Percentiles rank a stretch among this genome's conserved stretches.
Conservation (phyloP, 1,140 invertebrate genomes). For the Campodea augens region DNA sequence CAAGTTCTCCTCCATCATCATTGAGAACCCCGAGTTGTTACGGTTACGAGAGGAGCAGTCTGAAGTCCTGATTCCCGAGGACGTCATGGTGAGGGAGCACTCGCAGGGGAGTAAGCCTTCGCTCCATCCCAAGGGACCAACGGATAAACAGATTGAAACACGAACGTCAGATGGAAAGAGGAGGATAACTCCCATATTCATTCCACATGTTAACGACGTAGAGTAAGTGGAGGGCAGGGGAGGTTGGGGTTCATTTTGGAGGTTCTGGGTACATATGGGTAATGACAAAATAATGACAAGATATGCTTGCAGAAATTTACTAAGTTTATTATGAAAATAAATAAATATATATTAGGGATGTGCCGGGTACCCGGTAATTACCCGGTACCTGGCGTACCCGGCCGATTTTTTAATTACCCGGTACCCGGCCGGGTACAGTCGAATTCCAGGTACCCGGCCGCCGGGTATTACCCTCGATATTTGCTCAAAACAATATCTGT, state of each 20-base stretch:
- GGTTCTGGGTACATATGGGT: too few species aligned
- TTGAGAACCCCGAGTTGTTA: constrained; percentile 64
- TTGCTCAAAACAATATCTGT: too few species aligned
- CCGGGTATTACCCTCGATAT: too few species aligned
- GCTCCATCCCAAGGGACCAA: constrained; percentile 39
- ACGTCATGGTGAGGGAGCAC: not conserved
- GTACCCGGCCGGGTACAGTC: too few species aligned
- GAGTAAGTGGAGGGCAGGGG: constrained; percentile 26
- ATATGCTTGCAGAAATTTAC: too few species aligned
- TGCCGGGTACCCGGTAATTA: too few species aligned
- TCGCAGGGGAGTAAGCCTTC: not conserved
- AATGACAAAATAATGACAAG: too few species aligned
- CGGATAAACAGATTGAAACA: constrained; percentile 89
- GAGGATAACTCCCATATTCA: constrained; percentile 88
- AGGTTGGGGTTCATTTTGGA: constrained; percentile 27
- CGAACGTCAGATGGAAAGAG: constrained; percentile 79
- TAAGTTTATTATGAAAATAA: too few species aligned
- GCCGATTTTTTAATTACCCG: too few species aligned
- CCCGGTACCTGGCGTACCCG: too few species aligned
- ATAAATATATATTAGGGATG: too few species aligned
- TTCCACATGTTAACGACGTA: constrained; percentile 45
- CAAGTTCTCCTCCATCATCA: constrained; percentile 33
- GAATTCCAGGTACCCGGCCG: too few species aligned
- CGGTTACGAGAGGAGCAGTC: constrained; percentile 19
- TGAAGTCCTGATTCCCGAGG: not conserved